Evolutionary conservation across 2,888 invertebrate genomes (phyloP), one percentile per base, ranked within the genome.

Genomic region (Metopia argyrocephala): DNA sequence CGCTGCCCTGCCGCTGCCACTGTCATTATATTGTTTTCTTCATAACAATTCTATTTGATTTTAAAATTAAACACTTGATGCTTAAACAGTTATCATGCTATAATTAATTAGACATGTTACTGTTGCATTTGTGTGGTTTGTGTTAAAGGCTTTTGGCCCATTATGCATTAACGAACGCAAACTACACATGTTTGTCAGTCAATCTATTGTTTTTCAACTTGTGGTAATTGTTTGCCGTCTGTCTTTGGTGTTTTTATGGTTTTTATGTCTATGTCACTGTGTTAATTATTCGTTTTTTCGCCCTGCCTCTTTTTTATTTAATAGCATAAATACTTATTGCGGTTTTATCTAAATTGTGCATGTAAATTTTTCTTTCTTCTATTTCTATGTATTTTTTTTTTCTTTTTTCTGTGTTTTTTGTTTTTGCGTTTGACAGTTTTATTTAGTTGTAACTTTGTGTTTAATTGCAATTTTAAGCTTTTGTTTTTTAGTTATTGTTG

Each of bases 181-280:
- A 12, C n/a, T n/a, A n/a, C n/a, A n/a, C n/a, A n/a, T n/a, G n/a
- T n/a, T 21, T 21, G 52, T 56, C 28, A 27, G 20, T 21, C 21
- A 54, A 15, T n/a, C n/a, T n/a, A n/a, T n/a, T n/a, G n/a, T n/a
- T n/a, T n/a, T n/a, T n/a, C n/a, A n/a, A n/a, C n/a, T n/a, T n/a
- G n/a, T n/a, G n/a, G n/a, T n/a, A n/a, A n/a, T n/a, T n/a, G n/a
- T 62, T 56, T 56, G 27, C 56, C 9, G 18, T 27, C 38, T 68
- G 15, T 46, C 25, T 20, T 38, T 71, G 15, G 48, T 52, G 9
- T 31, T 59, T 73, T 48, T 68, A 66, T 21, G 57, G n/a, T 23
- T 64, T 61, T 68, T 78, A 57, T 64, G 20, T 25, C 25, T 66
- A 20, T 78, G 59, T 68, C 62, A 68, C 38, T 79, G 66, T 74